Percentiles rank a stretch among this genome's conserved stretches.
phyloP scores from a whole-genome alignment of 1,140 invertebrate genomes.

The Drosophila carrolli region DNA sequence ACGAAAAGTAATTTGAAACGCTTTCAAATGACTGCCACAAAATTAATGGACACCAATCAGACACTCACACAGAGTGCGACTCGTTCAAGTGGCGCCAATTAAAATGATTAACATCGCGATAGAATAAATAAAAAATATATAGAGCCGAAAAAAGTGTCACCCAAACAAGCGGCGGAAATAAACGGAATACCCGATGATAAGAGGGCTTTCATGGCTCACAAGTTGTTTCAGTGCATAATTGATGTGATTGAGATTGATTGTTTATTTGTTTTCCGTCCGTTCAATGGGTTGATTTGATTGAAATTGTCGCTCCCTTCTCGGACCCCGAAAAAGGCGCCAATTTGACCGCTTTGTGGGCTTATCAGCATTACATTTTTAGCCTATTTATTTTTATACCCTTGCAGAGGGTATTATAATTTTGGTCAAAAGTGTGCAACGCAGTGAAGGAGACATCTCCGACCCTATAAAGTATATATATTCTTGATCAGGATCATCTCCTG shows the following conservation, averaged over 20 bases:
- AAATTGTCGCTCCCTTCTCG: conserved; percentile 28
- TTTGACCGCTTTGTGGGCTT: conserved; percentile 68
- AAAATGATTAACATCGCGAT: conserved; percentile 77
- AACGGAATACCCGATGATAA: conserved; percentile 62
- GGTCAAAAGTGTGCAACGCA: too few relatives aligned
- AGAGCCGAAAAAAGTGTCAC: conserved; percentile 42
- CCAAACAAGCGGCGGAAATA: conserved; percentile 15
- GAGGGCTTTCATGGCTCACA: conserved; percentile 55
- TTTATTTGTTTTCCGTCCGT: conserved; percentile 69
- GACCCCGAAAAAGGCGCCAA: conserved; percentile 43
- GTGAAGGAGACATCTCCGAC: too few relatives aligned
- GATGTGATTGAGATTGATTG: conserved; percentile 82
- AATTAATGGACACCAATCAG: conserved; percentile 71
- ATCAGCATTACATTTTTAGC: conserved; percentile 74
- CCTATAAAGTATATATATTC: too few relatives aligned
- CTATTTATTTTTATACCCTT: conserved; percentile 15
- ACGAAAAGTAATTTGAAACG: conserved; percentile 75
- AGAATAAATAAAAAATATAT: conserved; percentile 53
- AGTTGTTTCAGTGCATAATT: conserved; percentile 75
- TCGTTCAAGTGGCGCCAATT: conserved; percentile 76
- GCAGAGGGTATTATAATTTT: too few relatives aligned
- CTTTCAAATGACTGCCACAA: conserved; percentile 73
- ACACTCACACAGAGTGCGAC: conserved; percentile 35
- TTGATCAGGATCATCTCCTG: too few relatives aligned
- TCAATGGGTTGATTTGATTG: conserved; percentile 48